These are phyloP conservation scores for Brachyistius frenatus DNA, from an alignment of 2,113 vertebrate species.

Conservation along the genomic window DNA sequence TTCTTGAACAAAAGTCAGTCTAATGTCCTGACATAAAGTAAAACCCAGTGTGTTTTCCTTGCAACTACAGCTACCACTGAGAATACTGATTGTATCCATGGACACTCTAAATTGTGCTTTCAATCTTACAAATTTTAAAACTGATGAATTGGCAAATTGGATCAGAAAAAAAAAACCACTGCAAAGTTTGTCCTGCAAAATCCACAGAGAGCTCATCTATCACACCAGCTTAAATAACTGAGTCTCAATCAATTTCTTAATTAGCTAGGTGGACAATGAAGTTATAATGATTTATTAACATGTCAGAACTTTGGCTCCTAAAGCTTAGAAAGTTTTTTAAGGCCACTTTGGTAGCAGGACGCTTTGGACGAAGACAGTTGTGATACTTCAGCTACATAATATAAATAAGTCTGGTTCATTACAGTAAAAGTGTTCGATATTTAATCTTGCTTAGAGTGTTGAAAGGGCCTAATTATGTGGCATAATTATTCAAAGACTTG, in stretches of 20 bases:
- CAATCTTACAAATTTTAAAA: constrained; percentile 37
- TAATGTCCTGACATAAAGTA: not conserved
- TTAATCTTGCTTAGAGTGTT: no score
- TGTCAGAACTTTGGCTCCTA: not conserved
- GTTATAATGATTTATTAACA: constrained; percentile 19
- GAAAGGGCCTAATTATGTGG: no score
- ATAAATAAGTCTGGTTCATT: no score
- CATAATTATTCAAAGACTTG: no score
- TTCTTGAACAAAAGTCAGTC: not conserved
- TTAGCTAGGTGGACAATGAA: constrained; percentile 7
- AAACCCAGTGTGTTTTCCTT: constrained; percentile 1
- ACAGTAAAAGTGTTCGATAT: no score
- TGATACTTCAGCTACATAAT: no score
- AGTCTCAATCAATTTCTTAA: constrained; percentile 14
- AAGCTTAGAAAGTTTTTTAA: not conserved
- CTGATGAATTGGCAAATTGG: constrained; percentile 39
- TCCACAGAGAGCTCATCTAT: constrained; percentile 21
- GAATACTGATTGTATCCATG: constrained; percentile 15
- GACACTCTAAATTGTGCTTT: constrained; percentile 27
- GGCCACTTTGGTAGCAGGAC: no score
- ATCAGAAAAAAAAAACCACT: constrained; percentile 21
- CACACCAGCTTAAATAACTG: constrained; percentile 19
- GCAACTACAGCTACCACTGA: not conserved
- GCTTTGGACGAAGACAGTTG: no score
- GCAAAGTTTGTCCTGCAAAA: constrained; percentile 22